Base-by-base conservation (phyloP, 2,113 vertebrate species). In the Otocyon megalotis region DNA sequence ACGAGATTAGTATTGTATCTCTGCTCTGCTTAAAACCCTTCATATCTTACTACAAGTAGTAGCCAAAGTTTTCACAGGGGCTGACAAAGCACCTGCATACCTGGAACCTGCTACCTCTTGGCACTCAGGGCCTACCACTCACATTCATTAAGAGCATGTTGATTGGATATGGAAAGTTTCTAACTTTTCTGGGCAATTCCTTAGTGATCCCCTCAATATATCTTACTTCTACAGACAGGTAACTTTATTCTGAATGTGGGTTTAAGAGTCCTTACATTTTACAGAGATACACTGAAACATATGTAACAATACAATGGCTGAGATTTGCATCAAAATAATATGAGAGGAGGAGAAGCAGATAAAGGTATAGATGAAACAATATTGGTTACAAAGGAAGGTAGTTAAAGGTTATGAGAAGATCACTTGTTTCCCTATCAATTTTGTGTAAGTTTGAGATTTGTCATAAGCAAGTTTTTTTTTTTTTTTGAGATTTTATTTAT, bases 401-500 rank as follows among this genome's bases (percentile, higher is more conserved):
- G 8, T 58, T 92, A 83, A 43, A 85, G 72, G 8, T 1, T 50
- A n/a, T 7, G 88, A 13, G 8, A 35, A 77, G 17, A 50, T 62
- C 56, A 50, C 10, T 97, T 87, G 22, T 84, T 95, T 65, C 54
- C 24, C 53, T 53, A 69, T 58, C 30, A 50, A 43, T 65, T 84
- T 72, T 77, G 35, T 37, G 22, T 48, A 43, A n/a, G n/a, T 77
- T 94, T 82, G 19, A 96, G 85, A 79, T 90, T 86, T 89, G 28
- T 60, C 53, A n/a, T 26, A 67, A 62, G 12, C 26, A 60, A 60
- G 17, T 35, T 69, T 81, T 85, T 82, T 72, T 12, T 43, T 43
- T 6, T 43, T 43, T 43, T 43, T 43, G 43, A 43, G 43, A 43
- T 43, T 43, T 43, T 43, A 43, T 43, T 43, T 43, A 43, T 43